Percentiles rank a stretch among this genome's conserved stretches.
phyloP scores from a whole-genome alignment of 1,140 invertebrate genomes.

The Penaeus chinensis region DNA sequence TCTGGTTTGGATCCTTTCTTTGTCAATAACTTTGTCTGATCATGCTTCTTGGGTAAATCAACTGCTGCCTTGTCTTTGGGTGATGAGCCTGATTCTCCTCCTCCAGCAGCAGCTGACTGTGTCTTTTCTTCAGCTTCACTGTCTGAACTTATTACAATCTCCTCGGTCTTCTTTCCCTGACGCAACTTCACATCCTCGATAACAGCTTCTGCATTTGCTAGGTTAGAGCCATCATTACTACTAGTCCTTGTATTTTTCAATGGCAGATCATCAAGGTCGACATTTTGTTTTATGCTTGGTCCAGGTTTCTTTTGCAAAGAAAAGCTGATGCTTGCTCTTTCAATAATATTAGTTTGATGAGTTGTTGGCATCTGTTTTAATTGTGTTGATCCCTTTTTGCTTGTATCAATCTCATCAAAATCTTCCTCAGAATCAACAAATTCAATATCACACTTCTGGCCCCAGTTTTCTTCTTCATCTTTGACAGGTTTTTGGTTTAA shows the following conservation, averaged over 20 bases:
- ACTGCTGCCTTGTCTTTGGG: too few species aligned
- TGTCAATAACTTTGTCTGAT: not conserved
- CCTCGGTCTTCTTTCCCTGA: constrained; percentile 17
- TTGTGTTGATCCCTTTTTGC: not conserved
- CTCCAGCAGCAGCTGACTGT: too few species aligned
- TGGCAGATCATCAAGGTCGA: constrained; percentile 55
- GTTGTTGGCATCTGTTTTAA: constrained; percentile 10
- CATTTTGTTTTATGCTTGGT: constrained; percentile 34
- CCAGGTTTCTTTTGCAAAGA: constrained; percentile 58
- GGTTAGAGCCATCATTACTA: not conserved
- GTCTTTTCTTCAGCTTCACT: constrained; percentile 41
- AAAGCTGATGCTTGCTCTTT: constrained; percentile 59
- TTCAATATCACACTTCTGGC: constrained; percentile 53
- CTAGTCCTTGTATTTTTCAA: constrained; percentile 15
- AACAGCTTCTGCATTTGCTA: not conserved
- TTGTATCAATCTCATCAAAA: constrained; percentile 37
- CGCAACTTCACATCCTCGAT: not conserved
- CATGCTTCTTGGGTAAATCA: constrained; percentile 4
- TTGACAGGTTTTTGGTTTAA: constrained; percentile 14
- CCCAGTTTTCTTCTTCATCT: constrained; percentile 55
- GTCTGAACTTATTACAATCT: constrained; percentile 62
- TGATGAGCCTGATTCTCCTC: too few species aligned
- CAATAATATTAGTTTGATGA: constrained; percentile 12
- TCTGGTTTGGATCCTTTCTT: not conserved
- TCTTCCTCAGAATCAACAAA: constrained; percentile 57